Conservation (phyloP, 92 coral and sea anemone species). For the Umimayanthus chanpuru region DNA sequence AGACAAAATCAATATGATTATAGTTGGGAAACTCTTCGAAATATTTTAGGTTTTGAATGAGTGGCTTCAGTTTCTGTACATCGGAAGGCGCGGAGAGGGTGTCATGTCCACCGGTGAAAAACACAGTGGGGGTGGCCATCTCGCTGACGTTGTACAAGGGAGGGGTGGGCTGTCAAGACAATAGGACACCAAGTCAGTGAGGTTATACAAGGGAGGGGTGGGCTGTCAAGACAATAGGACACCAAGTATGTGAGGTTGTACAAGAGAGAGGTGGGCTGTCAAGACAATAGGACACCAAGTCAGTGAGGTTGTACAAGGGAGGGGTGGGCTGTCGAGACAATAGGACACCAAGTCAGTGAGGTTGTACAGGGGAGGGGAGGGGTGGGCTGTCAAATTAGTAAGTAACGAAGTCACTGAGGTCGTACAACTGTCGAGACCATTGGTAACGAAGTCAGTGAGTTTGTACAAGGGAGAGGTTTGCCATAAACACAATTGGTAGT, state of each 20-base stretch:
- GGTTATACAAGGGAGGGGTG: not conserved
- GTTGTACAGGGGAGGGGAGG: not conserved
- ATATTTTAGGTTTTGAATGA: conserved; percentile 49
- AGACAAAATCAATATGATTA: conserved; percentile 84
- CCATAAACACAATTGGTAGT: no score
- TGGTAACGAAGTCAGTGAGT: no score
- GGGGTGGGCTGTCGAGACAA: no score
- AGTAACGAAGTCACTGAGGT: no score
- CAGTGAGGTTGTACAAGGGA: not conserved
- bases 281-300: not conserved
- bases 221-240: not conserved
- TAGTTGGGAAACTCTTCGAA: conserved; percentile 56
- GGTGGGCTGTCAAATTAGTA: not conserved
- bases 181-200: not conserved
- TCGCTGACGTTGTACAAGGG: conserved; percentile 56
- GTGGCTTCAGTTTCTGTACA: conserved; percentile 57
- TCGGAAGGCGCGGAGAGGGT: conserved; percentile 47
- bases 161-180: conserved; percentile 35
- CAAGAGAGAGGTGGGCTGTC: not conserved
- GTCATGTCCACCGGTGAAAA: no score
- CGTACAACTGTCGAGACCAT: not conserved
- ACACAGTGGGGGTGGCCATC: conserved; percentile 50
- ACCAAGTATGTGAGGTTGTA: not conserved
- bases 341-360: no score
- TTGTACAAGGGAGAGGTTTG: no score